Conservation (phyloP, 2,888 invertebrate species). For the Stenichneumon culpator region DNA sequence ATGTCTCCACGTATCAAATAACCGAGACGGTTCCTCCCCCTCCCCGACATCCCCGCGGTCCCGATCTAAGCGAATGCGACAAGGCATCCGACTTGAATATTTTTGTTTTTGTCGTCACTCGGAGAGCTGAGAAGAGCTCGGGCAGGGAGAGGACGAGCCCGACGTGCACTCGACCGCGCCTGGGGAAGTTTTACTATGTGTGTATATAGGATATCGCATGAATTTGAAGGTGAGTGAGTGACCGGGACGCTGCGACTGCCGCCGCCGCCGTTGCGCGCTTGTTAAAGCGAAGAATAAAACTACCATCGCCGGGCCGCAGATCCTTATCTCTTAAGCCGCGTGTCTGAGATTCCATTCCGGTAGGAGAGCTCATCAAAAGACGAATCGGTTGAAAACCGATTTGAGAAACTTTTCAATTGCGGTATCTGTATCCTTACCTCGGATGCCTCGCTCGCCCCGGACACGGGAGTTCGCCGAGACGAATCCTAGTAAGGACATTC, state of each 20-base stretch:
- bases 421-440: conserved; percentile 18
- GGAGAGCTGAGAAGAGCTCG: neutral
- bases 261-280: conserved; percentile 29
- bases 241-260: conserved; percentile 28
- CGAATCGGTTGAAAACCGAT: conserved; percentile 65
- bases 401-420: conserved; percentile 64
- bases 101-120: conserved; percentile 58
- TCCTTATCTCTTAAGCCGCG: conserved; percentile 69
- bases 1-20: conserved; percentile 54
- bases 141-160: neutral
- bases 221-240: conserved; percentile 53
- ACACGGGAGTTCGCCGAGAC: conserved; percentile 12
- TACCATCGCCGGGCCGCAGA: conserved; percentile 56
- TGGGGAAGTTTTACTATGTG: conserved; percentile 5
- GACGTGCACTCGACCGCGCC: neutral
- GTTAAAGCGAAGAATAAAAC: conserved; percentile 58
- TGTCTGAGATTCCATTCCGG: conserved; percentile 69
- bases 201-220: conserved; percentile 47
- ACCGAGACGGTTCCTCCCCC: conserved; percentile 21
- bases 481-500: conserved; percentile 33
- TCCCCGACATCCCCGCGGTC: conserved; percentile 1
- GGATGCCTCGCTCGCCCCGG: conserved; percentile 16
- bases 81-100: conserved; percentile 62
- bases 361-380: conserved; percentile 66
- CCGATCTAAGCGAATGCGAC: conserved; percentile 61